Conservation (phyloP, 1,140 invertebrate genomes). For the Steinernema feltiae region DNA sequence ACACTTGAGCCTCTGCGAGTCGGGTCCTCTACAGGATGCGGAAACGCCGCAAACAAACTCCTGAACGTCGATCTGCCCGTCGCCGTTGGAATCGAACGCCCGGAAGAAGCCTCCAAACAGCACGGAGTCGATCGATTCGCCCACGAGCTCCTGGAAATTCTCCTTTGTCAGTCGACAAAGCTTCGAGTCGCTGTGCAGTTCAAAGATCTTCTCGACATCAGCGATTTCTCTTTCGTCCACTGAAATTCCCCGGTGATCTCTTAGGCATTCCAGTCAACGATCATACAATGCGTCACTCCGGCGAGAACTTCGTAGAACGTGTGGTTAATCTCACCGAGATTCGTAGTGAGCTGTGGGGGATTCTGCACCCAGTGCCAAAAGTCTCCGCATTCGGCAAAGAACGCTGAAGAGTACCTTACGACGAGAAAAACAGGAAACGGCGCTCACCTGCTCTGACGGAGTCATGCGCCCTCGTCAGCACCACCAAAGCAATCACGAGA, state of each 20-base stretch:
- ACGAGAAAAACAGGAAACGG: not conserved
- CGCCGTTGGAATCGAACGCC: not conserved
- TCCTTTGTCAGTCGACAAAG: not conserved
- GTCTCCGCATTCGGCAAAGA: not conserved
- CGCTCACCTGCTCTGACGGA: not conserved
- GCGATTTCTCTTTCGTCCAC: not conserved
- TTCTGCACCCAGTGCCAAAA: slow-evolving; percentile 3
- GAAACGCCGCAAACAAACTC: slow-evolving; percentile 5
- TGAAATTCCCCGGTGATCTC: not conserved
- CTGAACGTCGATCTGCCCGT: not conserved
- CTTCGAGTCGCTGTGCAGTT: not conserved
- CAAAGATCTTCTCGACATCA: slow-evolving; percentile 3
- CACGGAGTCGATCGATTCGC: not conserved
- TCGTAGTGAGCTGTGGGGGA: not conserved
- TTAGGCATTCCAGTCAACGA: not conserved
- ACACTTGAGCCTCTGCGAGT: not conserved
- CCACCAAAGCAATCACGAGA: not conserved
- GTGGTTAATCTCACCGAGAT: not conserved
- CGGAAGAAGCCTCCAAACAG: not conserved
- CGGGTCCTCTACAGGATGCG: not conserved
- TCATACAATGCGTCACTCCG: not conserved
- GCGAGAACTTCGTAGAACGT: not conserved
- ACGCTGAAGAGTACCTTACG: not conserved
- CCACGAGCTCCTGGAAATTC: not conserved
- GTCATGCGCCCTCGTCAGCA: not conserved